These are phyloP conservation scores for Campoplex capitator DNA, from an alignment of 2,888 invertebrate species.

Conservation along the genomic window DNA sequence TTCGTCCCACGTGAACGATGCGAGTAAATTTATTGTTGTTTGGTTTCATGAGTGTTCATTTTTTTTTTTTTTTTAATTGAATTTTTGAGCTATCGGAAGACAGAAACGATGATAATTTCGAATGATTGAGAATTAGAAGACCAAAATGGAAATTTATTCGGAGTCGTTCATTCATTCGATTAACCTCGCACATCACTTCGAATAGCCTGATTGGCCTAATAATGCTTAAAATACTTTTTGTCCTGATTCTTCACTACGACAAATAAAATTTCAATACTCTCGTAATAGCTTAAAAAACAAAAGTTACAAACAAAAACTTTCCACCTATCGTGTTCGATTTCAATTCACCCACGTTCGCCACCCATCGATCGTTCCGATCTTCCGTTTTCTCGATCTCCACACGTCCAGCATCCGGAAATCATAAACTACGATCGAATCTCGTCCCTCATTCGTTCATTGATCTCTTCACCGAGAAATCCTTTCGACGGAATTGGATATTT, in stretches of 20 bases:
- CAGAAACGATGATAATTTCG: not conserved
- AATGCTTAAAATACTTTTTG: not conserved
- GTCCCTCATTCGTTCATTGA: constrained; percentile 28
- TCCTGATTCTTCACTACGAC: too few species aligned
- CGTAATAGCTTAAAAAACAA: not conserved
- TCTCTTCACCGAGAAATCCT: constrained; percentile 25
- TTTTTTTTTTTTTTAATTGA: not conserved
- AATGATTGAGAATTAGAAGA: not conserved
- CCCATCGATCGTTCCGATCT: constrained; percentile 55
- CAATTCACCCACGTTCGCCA: constrained; percentile 59
- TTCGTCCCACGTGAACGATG: not conserved
- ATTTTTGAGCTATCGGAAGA: not conserved
- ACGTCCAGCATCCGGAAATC: constrained; percentile 50
- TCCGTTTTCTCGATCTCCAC: constrained; percentile 28
- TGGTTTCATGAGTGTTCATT: not conserved
- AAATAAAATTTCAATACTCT: not conserved
- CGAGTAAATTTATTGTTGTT: not conserved
- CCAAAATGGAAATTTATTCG: not conserved
- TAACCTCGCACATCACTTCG: not conserved
- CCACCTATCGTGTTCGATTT: constrained; percentile 47
- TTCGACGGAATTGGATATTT: constrained; percentile 38
- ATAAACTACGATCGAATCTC: constrained; percentile 47
- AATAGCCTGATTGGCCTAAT: not conserved
- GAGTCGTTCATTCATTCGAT: not conserved
- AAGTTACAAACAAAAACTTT: not conserved